phyloP scores from a whole-genome alignment of 2,888 invertebrate species.

The Lepidocyrtinus sp. region DNA sequence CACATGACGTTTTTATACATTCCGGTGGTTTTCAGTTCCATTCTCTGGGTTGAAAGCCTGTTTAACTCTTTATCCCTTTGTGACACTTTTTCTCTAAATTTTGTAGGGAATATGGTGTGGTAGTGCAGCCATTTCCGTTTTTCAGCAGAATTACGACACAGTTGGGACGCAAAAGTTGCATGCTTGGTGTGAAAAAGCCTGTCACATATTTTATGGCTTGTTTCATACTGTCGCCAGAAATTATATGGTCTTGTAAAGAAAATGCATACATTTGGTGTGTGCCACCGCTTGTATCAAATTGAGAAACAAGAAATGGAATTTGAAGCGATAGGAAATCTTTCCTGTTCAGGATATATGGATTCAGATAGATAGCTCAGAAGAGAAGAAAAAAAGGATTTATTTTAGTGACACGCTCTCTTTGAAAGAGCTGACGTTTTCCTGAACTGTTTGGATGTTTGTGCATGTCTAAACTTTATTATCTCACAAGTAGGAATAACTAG shows the following conservation, averaged over 20 bases:
- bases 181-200: slow-evolving; percentile 60
- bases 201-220: slow-evolving; percentile 64
- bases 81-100: slow-evolving; percentile 38
- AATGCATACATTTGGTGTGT: not conserved
- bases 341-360: not conserved
- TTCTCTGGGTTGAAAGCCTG: not conserved
- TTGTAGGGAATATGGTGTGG: slow-evolving; percentile 39
- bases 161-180: slow-evolving; percentile 59
- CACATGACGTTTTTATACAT: not conserved
- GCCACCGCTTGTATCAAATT: not conserved
- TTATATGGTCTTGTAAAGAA: slow-evolving; percentile 40
- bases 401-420: slow-evolving; percentile 53
- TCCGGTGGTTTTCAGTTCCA: not conserved
- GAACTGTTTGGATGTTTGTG: slow-evolving; percentile 46
- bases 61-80: slow-evolving; percentile 37
- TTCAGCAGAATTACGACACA: slow-evolving; percentile 60
- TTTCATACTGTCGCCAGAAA: slow-evolving; percentile 60
- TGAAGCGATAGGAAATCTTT: not conserved
- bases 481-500: not conserved
- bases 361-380: not conserved
- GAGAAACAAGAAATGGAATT: not conserved
- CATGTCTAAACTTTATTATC: slow-evolving; percentile 47
- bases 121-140: slow-evolving; percentile 60
- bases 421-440: slow-evolving; percentile 49
- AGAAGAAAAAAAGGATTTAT: slow-evolving; percentile 21